Evolutionary conservation across 2,113 vertebrate species (phyloP), one percentile per base, ranked within the genome.

Genomic region (Eleginops maclovinus): DNA sequence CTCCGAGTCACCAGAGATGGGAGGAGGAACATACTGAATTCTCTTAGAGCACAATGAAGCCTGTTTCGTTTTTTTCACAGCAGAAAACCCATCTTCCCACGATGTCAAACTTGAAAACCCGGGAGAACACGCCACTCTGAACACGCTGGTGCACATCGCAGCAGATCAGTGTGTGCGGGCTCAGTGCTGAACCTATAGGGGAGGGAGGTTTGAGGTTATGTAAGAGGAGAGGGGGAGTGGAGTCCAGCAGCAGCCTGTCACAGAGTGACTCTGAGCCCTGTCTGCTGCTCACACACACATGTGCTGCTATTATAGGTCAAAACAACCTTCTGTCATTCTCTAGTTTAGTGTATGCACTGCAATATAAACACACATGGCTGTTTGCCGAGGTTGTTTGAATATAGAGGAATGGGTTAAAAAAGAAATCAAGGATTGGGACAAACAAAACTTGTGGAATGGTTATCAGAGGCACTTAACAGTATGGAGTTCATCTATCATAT

Each of bases 191-290:
- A 43, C 78, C 40, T 71, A 62, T 53, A 63, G 55, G 54, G 73
- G 56, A 73, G 75, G 87, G 91, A 77, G 66, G 81, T 66, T 77
- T 61, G 63, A 63, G 61, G 75, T 94, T 93, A 92, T 80, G 81
- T 85, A 94, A 94, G 63, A 71, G 64, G 10, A 4, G 14, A 62
- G 85, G 72, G 90, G 91, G 94, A 68, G 87, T 88, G 82, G 82
- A 68, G 77, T 81, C 79, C 82, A 87, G 90, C 88, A 88, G 84
- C 58, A 76, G 90, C 83, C 81, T 85, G 82, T 90, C 84, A 90
- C 87, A 70, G 74, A 84, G 67, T 59, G 55, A 82, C 85, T 82
- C 85, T 49, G 65, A 70, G 58, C 44, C 53, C 7, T 12, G 36
- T 77, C 51, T 79, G 58, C 69, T 60, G 54, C 58, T 64, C 58